Base-by-base conservation (phyloP, 2,797 vertebrate species). In the Enteromius argenteus region DNA sequence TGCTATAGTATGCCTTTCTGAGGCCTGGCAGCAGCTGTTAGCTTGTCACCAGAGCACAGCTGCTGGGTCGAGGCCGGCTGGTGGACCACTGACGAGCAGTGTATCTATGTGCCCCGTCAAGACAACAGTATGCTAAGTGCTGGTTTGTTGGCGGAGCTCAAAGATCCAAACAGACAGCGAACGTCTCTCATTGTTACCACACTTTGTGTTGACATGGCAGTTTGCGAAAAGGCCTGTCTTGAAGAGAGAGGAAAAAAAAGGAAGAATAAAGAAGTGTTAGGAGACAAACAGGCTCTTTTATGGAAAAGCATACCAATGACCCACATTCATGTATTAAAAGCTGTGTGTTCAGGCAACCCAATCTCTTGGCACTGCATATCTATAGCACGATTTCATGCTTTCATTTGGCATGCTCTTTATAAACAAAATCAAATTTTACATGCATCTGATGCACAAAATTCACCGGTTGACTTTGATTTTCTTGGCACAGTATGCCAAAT, bases 101-200 rank as follows among this genome's bases (percentile, higher is more conserved):
- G 82, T 69, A 78, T 84, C 53, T 69, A 30, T 69, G 53, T 69
- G 51, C 44, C 75, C 66, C 15, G 42, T 79, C 75, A 84, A 84
- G 74, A 84, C 82, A 84, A 84, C 82, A 84, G 53, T 84, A 84
- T 84, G 82, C 82, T 84, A 84, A 84, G 75, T 84, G 82, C 76
- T 78, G 21, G 75, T 79, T 84, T 84, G 74, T 79, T 84, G 74
- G 75, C 66, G n/a, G 53, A 62, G 82, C 66, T 84, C 53, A 79
- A 79, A 84, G 66, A 78, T 78, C 51, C 53, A 84, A 78, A 71
- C 82, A 84, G 82, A 84, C 82, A 84, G 82, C 66, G 21, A 64
- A 62, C 30, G 82, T 84, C 82, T 84, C 82, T 71, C 39, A 71
- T 64, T 60, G 75, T 84, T 71, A 78, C 82, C 51, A 60, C 21